Base-by-base conservation (phyloP, 2,113 vertebrate genomes). In the Oreochromis aureus region DNA sequence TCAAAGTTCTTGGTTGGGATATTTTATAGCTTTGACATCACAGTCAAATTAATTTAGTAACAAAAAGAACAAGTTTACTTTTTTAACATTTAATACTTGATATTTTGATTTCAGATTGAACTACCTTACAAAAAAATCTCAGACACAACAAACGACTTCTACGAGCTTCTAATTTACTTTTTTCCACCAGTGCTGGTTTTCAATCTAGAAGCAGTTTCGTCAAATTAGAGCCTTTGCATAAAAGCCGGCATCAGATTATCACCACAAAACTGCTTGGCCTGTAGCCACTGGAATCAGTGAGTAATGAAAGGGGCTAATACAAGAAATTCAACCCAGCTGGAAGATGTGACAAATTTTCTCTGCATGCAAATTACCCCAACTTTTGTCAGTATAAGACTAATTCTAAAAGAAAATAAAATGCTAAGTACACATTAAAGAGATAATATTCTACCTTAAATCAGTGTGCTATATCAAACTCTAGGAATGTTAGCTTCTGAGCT, bases 101-200 rank as follows among this genome's bases (percentile, higher is more conserved):
- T 8, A 39, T 69, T 66, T 19, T 69, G 63, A 69, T 69, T 51
- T 76, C 41, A 76, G 69, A 48, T 48, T 18, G 15, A 76, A 48
- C 24, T 48, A 30, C 24, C 24, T 76, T 10, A 46, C 22, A 46
- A 73, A 73, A 16, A 44, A 10, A 44, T 16, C 66, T 46, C 7
- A 73, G 13, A 73, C 39, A 46, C 39, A 27, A 27, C 13, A 27
- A 44, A 11, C 10, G 9, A 76, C 41, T 76, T 48, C 0, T 63
- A 48, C 10, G 0, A 76, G 69, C 9, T 76, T 48, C 4, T 19
- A 11, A 18, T 46, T 30, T 27, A 48, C 41, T 24, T 46, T 73
- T 76, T 30, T 7, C 71, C 1, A 48, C 16, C 24, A 7, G 19
- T 76, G 4, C 24, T 76, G 71, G 71, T 48, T 76, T 76, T 48